Evolutionary conservation across 1,140 invertebrate species (phyloP).

Genomic region (Drosophila paulistorum): DNA sequence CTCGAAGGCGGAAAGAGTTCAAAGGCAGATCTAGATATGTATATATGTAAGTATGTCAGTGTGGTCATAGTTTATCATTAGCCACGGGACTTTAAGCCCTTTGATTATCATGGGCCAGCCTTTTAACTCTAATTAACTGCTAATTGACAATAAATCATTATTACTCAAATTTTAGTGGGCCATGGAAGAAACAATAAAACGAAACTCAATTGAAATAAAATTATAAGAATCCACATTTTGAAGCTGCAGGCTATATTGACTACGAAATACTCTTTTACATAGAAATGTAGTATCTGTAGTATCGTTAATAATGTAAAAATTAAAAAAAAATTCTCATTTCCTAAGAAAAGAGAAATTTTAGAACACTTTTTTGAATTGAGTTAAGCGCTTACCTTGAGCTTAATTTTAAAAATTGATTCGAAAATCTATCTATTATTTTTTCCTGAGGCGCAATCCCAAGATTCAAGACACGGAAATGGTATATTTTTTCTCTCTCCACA

Average conservation of each 20-base stretch:
- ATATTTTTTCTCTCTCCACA: not conserved
- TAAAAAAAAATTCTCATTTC: too few species aligned
- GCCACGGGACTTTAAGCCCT: conserved; percentile 59
- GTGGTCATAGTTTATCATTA: conserved; percentile 72
- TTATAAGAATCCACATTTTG: conserved; percentile 34
- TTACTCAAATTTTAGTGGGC: conserved; percentile 71
- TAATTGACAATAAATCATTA: conserved; percentile 81
- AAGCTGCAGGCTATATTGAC: not conserved
- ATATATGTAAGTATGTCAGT: not conserved
- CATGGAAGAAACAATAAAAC: conserved; percentile 16
- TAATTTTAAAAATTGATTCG: too few species aligned
- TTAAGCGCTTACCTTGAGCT: too few species aligned
- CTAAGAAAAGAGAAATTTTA: too few species aligned
- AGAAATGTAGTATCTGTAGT: not conserved
- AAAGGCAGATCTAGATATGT: conserved; percentile 45
- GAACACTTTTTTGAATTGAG: too few species aligned
- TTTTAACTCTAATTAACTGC: conserved; percentile 81
- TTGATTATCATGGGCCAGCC: conserved; percentile 55
- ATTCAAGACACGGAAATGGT: too few species aligned
- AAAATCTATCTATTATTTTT: too few species aligned
- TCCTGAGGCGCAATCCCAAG: too few species aligned
- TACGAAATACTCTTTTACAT: conserved; percentile 22
- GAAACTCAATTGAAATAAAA: conserved; percentile 58
- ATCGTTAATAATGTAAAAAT: too few species aligned
- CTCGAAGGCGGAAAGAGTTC: conserved; percentile 74